Evolutionary conservation across 2,113 vertebrate genomes (phyloP), one percentile per base, ranked within the genome.

Genomic region (Caloenas nicobarica): DNA sequence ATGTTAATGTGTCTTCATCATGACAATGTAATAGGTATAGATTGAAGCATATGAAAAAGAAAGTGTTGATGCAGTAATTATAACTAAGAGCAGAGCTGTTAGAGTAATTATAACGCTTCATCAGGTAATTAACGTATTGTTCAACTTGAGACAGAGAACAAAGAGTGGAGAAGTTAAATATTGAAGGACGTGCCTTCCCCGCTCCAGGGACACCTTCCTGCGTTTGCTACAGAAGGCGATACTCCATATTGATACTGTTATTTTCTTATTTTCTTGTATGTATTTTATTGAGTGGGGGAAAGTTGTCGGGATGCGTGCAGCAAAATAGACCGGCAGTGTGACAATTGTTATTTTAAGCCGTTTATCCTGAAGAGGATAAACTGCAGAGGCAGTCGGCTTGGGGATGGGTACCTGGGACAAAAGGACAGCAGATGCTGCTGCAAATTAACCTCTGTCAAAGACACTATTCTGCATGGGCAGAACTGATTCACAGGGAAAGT

Each of bases 41-140:
- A 98, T 98, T 97, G 97, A 95, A 98, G 97, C 97, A 98, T 97
- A 98, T 97, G 97, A 97, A 97, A 96, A 97, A 97, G 97, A 97
- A 98, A 98, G 98, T 98, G 98, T 98, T 98, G 97, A 98, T 98
- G 98, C 98, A 97, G 98, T 98, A 97, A 98, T 98, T 98, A 97
- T 98, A 98, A 98, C 97, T 98, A 98, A 98, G 95, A 98, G 98
- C 97, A 97, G 98, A 97, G 97, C 98, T 98, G 98, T 98, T 98
- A 98, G 97, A 98, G 98, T 99, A 99, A 99, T 99, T 99, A 98
- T 97, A 98, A 98, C 57, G 98, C 98, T 99, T 99, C 99, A 98
- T 98, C 97, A 96, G 98, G 98, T 98, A 99, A 98, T 99, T 98
- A 99, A 98, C 97, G 97, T 98, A 98, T 99, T 99, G 98, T 98